A percentile compares a stretch with the other conserved stretches of the same genome.
Evolutionary conservation across 2,888 invertebrate species (phyloP).

Genomic region (Sisyra nigra): DNA sequence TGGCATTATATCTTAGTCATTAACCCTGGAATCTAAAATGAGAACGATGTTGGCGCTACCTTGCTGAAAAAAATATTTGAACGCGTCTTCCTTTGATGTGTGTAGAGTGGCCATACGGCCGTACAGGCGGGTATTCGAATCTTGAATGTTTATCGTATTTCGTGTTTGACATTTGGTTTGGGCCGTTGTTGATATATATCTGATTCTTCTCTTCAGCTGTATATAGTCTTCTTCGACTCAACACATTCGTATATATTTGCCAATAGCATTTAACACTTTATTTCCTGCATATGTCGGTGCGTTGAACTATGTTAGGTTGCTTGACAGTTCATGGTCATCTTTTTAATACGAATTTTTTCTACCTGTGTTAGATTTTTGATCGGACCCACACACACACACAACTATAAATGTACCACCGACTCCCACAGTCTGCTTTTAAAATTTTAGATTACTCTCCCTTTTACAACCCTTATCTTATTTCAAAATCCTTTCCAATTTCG

Average conservation of each 20-base stretch:
- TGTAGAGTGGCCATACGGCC: not conserved
- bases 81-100: too few species aligned
- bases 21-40: too few species aligned
- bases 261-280: conserved; percentile 3
- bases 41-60: not conserved
- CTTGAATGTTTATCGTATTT: not conserved
- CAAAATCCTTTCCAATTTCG: too few species aligned
- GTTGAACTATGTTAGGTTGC: conserved; percentile 6
- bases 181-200: not conserved
- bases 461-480: conserved; percentile 5
- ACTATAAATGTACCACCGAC: too few species aligned
- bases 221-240: too few species aligned
- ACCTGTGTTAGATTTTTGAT: conserved; percentile 2
- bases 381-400: conserved; percentile 2
- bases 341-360: not conserved
- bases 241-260: not conserved
- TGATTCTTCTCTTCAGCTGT: not conserved
- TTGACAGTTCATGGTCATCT: conserved; percentile 6
- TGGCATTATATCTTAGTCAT: too few species aligned
- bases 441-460: conserved; percentile 1
- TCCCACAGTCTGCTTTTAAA: too few species aligned
- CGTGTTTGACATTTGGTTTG: conserved; percentile 7
- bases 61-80: too few species aligned
- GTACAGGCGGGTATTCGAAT: not conserved
- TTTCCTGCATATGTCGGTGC: conserved; percentile 8